Conservation (phyloP, 1,140 invertebrate genomes). For the Bombus impatiens region DNA sequence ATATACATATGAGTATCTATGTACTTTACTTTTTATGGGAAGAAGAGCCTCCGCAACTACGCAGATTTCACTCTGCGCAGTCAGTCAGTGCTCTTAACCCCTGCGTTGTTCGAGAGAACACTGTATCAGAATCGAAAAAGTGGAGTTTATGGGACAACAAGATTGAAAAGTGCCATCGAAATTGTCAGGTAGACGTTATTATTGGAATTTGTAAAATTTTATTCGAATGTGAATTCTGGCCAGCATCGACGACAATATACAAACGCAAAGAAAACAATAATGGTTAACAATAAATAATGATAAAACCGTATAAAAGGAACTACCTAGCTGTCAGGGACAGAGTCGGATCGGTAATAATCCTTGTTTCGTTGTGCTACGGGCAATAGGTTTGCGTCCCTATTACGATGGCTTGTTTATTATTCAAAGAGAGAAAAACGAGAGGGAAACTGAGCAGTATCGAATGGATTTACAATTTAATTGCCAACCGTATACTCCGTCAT, state of each 20-base stretch:
- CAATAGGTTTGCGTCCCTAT: neutral
- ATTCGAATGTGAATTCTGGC: neutral
- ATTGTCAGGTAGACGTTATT: too few species aligned
- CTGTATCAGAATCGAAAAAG: too few species aligned
- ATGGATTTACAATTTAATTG: conserved; percentile 8
- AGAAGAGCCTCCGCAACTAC: too few species aligned
- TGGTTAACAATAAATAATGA: neutral
- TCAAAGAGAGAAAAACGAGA: neutral
- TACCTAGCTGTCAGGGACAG: neutral
- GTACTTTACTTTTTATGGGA: too few species aligned
- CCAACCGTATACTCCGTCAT: neutral
- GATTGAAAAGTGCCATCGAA: too few species aligned
- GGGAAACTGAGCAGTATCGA: neutral
- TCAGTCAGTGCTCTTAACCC: too few species aligned
- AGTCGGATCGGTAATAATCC: conserved; percentile 9
- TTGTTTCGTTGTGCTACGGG: neutral
- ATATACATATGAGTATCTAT: too few species aligned
- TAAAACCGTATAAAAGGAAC: neutral
- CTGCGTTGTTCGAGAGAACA: too few species aligned
- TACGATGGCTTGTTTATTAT: neutral
- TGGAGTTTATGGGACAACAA: too few species aligned
- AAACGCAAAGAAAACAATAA: neutral
- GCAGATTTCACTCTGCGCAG: too few species aligned
- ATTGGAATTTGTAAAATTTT: too few species aligned
- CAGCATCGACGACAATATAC: neutral